Evolutionary conservation across 2,888 invertebrate species (phyloP).

Genomic region (Torymus aiolomorphi): DNA sequence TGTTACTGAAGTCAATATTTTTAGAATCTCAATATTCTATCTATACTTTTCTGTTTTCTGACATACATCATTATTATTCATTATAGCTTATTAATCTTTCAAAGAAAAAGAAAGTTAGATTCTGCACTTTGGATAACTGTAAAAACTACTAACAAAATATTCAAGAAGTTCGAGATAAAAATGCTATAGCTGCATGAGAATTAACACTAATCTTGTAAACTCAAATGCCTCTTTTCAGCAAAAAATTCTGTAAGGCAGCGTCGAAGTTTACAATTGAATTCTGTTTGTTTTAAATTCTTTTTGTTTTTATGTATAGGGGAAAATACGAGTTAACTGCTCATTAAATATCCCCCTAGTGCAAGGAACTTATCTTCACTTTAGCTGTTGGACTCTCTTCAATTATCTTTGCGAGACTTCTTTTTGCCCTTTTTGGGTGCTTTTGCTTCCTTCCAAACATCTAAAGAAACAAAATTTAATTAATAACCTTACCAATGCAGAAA

Average conservation of each 20-base stretch:
- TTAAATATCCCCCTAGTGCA: conserved; percentile 36
- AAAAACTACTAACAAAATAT: conserved; percentile 32
- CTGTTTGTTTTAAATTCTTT: conserved; percentile 34
- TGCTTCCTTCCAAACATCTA: conserved; percentile 87
- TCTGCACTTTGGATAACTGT: conserved; percentile 21
- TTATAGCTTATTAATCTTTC: background rate
- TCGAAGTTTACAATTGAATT: conserved; percentile 32
- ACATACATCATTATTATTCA: conserved; percentile 6
- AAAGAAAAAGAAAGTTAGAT: conserved; percentile 9
- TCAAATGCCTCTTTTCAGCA: conserved; percentile 36
- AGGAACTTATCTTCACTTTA: conserved; percentile 46
- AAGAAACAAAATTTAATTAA: background rate
- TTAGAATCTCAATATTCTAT: conserved; percentile 22
- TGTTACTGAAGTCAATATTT: conserved; percentile 25
- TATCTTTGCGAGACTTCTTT: conserved; percentile 86
- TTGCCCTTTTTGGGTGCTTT: conserved; percentile 85
- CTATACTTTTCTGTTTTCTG: conserved; percentile 6
- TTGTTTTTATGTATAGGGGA: conserved; percentile 45
- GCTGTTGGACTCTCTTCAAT: conserved; percentile 75
- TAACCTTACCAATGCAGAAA: too few relatives aligned
- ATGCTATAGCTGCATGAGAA: conserved; percentile 29
- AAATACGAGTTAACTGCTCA: conserved; percentile 19
- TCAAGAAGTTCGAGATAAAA: conserved; percentile 21
- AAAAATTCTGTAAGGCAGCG: conserved; percentile 46
- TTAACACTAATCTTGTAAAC: conserved; percentile 20